Base-by-base conservation (phyloP, 2,113 vertebrate genomes). In the Bucco capensis region DNA sequence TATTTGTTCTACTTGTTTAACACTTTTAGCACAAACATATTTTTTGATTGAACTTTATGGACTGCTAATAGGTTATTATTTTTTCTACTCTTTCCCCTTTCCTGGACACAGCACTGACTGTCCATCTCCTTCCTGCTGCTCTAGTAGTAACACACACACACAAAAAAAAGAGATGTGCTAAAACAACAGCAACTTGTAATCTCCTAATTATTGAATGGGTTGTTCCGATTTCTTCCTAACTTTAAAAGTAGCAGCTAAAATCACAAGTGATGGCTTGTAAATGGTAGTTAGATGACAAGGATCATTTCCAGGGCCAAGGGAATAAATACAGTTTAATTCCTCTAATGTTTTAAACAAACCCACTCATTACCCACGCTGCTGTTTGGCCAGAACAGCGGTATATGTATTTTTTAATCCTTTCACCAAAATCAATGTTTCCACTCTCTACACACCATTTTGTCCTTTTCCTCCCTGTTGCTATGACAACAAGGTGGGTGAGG, bases 401-500 rank as follows among this genome's bases (percentile, higher is more conserved):
- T 97, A 93, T 93, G 92, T 96, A 97, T 97, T 96, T n/a, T 97
- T 91, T 97, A 97, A 97, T 97, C 96, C 96, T 97, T 94, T 96
- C 96, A 96, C 96, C 97, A 93, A 98, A 98, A 98, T 97, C 97
- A 97, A 97, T 95, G 95, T 98, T 97, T 97, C 97, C 96, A 97
- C 96, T 97, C 96, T 96, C 91, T 92, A 96, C 96, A 97, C 96
- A 97, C 96, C 96, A 98, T 98, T 98, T 98, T 96, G 97, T 98
- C 98, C 97, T 96, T 96, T 98, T 98, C 97, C 98, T 98, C 98
- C 98, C 97, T 98, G 99, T 99, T 98, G 98, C 99, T 98, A 99
- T 99, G 98, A 98, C 98, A 98, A 99, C 99, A 98, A 98, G 98
- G 98, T 98, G 98, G 99, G 98, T 98, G 98, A 99, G 98, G 99